These are phyloP conservation scores for Semaprochilodus insignis DNA, from an alignment of 2,797 vertebrate species.

Conservation along the genomic window DNA sequence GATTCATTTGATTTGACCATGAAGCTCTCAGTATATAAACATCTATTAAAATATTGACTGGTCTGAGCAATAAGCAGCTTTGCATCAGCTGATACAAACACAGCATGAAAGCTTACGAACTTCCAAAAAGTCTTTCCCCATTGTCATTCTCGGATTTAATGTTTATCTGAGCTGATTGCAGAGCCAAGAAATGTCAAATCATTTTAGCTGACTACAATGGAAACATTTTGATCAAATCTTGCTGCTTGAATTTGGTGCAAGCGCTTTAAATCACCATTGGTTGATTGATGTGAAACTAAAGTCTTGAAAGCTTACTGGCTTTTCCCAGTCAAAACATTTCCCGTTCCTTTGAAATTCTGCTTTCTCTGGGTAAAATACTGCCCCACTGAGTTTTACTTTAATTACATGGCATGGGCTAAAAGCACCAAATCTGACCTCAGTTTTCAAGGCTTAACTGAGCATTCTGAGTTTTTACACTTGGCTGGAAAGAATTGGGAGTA, in stretches of 20 bases:
- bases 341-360: constrained; percentile 11
- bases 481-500: constrained; percentile 6
- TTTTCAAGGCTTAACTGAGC: constrained; percentile 22
- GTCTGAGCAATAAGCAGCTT: neutral
- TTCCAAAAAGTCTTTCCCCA: neutral
- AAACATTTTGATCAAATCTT: constrained; percentile 17
- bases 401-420: constrained; percentile 18
- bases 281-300: constrained; percentile 17
- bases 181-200: neutral
- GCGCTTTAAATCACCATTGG: constrained; percentile 2
- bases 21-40: neutral
- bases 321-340: constrained; percentile 29
- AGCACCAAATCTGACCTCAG: constrained; percentile 25
- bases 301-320: constrained; percentile 1
- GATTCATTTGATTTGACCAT: neutral
- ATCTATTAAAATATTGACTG: neutral
- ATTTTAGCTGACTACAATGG: neutral
- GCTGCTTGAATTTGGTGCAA: neutral
- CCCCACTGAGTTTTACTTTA: constrained; percentile 8
- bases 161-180: constrained; percentile 12
- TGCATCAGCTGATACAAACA: constrained; percentile 8
- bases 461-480: constrained; percentile 21
- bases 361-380: neutral
- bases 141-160: constrained; percentile 6
- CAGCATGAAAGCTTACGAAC: neutral